Conservation (phyloP, 2,888 invertebrate species). For the Ornithoptera priamus region DNA sequence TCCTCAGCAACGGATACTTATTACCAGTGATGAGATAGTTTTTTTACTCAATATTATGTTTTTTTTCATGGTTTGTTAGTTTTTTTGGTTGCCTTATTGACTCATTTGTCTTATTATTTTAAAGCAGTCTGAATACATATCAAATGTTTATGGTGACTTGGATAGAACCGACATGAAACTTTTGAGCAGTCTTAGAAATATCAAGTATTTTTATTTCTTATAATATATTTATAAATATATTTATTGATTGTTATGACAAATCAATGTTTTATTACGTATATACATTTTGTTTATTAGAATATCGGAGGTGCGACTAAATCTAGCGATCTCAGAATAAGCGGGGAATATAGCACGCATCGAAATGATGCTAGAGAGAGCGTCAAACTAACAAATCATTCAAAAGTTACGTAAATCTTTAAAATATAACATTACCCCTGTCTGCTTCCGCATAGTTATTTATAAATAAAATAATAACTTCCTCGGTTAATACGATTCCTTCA, state of each 20-base stretch:
- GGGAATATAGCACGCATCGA: conserved; percentile 10
- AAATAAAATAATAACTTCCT: neutral
- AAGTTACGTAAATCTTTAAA: conserved; percentile 24
- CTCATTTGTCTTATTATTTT: too few species aligned
- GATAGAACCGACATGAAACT: too few species aligned
- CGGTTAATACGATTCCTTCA: too few species aligned
- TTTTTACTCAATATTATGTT: too few species aligned
- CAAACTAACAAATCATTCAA: conserved; percentile 19
- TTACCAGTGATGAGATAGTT: too few species aligned
- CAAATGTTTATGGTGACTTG: too few species aligned
- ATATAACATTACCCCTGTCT: conserved; percentile 9
- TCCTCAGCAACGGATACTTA: too few species aligned
- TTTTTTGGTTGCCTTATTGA: too few species aligned
- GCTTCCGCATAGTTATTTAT: neutral
- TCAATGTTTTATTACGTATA: neutral
- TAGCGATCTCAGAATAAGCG: conserved; percentile 13
- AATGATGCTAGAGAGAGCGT: conserved; percentile 12
- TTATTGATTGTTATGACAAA: neutral
- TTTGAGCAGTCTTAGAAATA: neutral
- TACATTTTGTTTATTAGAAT: neutral
- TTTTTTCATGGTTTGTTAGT: too few species aligned
- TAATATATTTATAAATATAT: neutral
- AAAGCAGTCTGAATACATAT: too few species aligned
- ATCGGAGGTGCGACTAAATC: conserved; percentile 3
- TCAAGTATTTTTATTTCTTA: neutral